Conservation (phyloP, 2,113 vertebrate species). For the Zosterops hypoxanthus region DNA sequence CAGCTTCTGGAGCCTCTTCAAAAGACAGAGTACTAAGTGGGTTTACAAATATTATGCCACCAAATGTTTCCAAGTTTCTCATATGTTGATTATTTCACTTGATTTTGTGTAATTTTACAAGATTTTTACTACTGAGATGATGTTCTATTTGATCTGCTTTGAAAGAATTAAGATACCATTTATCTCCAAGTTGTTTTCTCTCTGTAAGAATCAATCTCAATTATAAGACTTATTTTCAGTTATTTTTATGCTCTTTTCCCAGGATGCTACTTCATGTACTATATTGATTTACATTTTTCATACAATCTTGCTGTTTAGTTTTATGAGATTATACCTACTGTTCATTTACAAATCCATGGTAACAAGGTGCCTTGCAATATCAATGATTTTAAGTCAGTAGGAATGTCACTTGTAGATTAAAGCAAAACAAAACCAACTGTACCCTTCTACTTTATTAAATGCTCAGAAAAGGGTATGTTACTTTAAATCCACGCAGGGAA, state of each 20-base stretch:
- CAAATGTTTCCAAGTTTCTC: not conserved
- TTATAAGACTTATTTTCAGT: not conserved
- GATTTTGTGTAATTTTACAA: not conserved
- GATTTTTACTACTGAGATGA: not conserved
- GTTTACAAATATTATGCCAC: not conserved
- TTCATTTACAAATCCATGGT: not conserved
- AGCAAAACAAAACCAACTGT: not conserved
- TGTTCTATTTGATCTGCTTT: not conserved
- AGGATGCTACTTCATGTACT: not conserved
- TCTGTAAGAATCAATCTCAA: not conserved
- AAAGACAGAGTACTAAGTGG: not conserved
- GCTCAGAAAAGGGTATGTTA: not conserved
- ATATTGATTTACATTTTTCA: not conserved
- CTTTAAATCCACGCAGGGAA: not conserved
- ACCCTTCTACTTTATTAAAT: not conserved
- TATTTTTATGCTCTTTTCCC: not conserved
- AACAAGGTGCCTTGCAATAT: not conserved
- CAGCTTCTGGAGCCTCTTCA: constrained; percentile 13
- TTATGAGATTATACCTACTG: not conserved
- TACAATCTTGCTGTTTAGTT: not conserved
- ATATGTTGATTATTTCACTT: not conserved
- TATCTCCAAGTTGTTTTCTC: not conserved
- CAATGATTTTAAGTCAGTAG: not conserved
- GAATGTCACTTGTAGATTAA: not conserved
- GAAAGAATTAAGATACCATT: not conserved